Conservation (phyloP, 2,888 invertebrate genomes). For the Hybos culiciformis region DNA sequence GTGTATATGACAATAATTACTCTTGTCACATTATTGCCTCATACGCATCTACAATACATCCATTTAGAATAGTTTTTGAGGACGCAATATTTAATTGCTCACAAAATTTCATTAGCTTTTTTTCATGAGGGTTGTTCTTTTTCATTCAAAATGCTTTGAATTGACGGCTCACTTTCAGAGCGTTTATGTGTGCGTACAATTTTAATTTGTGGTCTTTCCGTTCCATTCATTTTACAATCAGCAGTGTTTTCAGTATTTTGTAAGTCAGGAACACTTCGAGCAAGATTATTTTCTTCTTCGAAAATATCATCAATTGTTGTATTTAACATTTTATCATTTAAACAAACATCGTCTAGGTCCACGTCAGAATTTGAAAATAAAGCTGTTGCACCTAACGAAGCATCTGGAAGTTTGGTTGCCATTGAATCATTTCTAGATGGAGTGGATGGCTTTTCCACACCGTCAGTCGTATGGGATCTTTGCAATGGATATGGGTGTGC, state of each 20-base stretch:
- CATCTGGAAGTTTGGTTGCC: slow-evolving; percentile 30
- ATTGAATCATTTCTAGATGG: slow-evolving; percentile 26
- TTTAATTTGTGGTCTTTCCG: not conserved
- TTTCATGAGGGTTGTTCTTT: not conserved
- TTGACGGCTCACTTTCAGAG: slow-evolving; percentile 34
- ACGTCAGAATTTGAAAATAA: slow-evolving; percentile 80
- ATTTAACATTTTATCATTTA: slow-evolving; percentile 57
- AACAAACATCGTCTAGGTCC: slow-evolving; percentile 63
- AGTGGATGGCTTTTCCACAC: slow-evolving; percentile 5
- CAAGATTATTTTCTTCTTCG: slow-evolving; percentile 28
- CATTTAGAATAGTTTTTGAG: too few relatives aligned
- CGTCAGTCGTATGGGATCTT: slow-evolving; percentile 22
- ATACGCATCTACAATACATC: too few relatives aligned
- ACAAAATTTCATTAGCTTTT: too few relatives aligned
- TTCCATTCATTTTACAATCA: slow-evolving; percentile 1
- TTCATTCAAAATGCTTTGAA: slow-evolving; percentile 22
- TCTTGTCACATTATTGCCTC: too few relatives aligned
- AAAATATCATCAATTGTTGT: slow-evolving; percentile 24
- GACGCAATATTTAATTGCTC: too few relatives aligned
- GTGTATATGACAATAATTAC: too few relatives aligned
- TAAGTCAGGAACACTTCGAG: slow-evolving; percentile 34
- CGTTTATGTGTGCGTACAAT: slow-evolving; percentile 31
- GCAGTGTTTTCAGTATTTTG: slow-evolving; percentile 9
- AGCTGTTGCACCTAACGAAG: slow-evolving; percentile 52
- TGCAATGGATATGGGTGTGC: slow-evolving; percentile 13